Evolutionary conservation across 2,113 vertebrate species (phyloP), one percentile per base, ranked within the genome.

Genomic region (Neodontobutis hainanensis): DNA sequence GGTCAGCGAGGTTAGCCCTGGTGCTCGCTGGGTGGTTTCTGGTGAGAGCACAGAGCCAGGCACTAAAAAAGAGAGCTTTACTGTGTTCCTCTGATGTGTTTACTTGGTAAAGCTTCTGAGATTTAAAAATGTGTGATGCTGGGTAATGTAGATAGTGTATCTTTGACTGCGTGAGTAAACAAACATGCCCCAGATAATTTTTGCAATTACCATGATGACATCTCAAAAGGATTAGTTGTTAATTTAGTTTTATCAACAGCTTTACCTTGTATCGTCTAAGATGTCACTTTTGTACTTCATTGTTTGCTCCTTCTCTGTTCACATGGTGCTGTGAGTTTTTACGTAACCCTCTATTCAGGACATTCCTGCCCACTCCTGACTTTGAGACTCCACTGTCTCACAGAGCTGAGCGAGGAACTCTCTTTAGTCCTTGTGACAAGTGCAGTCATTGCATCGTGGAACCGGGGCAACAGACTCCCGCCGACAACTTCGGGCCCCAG

Each of bases 291-390:
- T 50, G 55, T 52, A 46, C 60, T 36, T 70, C 75, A 44, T 62
- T 53, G 78, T 75, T 70, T 52, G 52, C 52, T 77, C 65, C 61
- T 52, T 80, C 68, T 56, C 8, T 79, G 73, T 80, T 82, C 84
- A 14, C 85, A 75, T 70, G 73, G 78, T 53, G 66, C 85, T 79
- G 76, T 34, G 60, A 83, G 70, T 84, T 91, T 55, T 89, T 89
- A 89, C 70, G 80, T 90, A 89, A 87, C 83, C 40, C 66, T 66
- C 85, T 88, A 81, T 90, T 90, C 87, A 88, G 85, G 81, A 75
- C 87, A 87, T 84, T 91, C 83, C 85, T 87, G 77, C 80, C 73
- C 87, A 85, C 84, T 84, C 85, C 87, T 83, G 82, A 86, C 87
- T 90, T 85, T 85, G 84, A 89, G 74, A 83, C 85, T 79, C 87